Evolutionary conservation across 2,888 invertebrate species (phyloP).

Genomic region (Kuschelorhynchus macadamiae): DNA sequence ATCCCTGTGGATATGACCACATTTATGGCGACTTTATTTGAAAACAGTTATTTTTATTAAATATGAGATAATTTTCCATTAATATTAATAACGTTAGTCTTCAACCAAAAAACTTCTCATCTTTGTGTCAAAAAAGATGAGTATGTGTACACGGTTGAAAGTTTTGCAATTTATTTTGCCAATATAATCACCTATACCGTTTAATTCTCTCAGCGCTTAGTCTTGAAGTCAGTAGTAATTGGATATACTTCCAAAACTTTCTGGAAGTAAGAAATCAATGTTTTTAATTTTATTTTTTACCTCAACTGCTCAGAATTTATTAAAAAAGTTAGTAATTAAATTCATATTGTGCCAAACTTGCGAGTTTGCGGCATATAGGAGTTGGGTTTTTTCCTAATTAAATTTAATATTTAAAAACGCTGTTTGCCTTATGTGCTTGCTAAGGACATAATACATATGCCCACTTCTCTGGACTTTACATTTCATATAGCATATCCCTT

Average conservation of each 20-base stretch:
- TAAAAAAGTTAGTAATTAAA: slow-evolving; percentile 44
- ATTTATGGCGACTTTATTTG: too few relatives aligned
- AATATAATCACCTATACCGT: slow-evolving; percentile 28
- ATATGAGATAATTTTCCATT: neutral
- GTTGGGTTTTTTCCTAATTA: too few relatives aligned
- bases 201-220: slow-evolving; percentile 36
- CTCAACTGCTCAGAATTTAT: slow-evolving; percentile 27
- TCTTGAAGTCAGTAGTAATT: slow-evolving; percentile 28
- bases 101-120: neutral
- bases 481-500: too few relatives aligned
- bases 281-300: slow-evolving; percentile 42
- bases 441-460: too few relatives aligned
- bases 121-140: neutral
- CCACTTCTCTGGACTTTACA: too few relatives aligned
- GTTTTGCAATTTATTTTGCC: slow-evolving; percentile 33
- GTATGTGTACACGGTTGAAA: slow-evolving; percentile 1
- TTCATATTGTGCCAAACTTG: slow-evolving; percentile 40
- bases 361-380: too few relatives aligned
- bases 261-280: slow-evolving; percentile 37
- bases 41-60: too few relatives aligned
- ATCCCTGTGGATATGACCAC: too few relatives aligned
- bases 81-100: neutral
- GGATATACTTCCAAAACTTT: slow-evolving; percentile 34
- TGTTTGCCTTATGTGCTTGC: too few relatives aligned
- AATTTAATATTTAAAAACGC: too few relatives aligned